Conservation (phyloP, 2,113 vertebrate species). For the Ahaetulla prasina region DNA sequence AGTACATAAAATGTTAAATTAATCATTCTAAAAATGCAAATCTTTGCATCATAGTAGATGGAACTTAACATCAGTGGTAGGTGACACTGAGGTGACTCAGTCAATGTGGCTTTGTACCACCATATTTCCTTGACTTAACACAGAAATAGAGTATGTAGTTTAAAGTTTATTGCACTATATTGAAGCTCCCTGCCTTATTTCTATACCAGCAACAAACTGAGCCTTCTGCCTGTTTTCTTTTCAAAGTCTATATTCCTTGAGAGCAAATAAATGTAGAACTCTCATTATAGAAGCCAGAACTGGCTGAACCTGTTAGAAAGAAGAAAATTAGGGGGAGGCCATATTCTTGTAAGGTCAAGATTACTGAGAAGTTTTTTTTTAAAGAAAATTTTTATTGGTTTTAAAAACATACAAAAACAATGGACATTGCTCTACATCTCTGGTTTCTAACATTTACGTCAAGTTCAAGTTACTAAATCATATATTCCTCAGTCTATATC, state of each 20-base stretch:
- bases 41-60: not conserved
- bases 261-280: no score
- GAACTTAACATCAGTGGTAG: not conserved
- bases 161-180: not conserved
- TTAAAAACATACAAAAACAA: no score
- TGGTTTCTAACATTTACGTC: no score
- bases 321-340: not conserved
- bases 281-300: not conserved
- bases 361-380: not conserved
- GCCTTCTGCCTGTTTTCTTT: no score
- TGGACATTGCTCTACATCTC: no score
- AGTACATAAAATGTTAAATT: not conserved
- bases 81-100: no score
- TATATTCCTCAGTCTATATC: no score
- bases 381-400: no score
- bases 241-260: no score
- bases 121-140: not conserved
- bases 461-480: no score
- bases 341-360: not conserved
- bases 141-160: not conserved
- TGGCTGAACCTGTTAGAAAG: not conserved
- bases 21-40: not conserved
- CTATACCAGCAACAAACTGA: no score
- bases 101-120: not conserved
- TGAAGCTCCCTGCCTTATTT: not conserved